Evolutionary conservation across 2,888 invertebrate genomes (phyloP).

Genomic region (Metacarcinus magister): DNA sequence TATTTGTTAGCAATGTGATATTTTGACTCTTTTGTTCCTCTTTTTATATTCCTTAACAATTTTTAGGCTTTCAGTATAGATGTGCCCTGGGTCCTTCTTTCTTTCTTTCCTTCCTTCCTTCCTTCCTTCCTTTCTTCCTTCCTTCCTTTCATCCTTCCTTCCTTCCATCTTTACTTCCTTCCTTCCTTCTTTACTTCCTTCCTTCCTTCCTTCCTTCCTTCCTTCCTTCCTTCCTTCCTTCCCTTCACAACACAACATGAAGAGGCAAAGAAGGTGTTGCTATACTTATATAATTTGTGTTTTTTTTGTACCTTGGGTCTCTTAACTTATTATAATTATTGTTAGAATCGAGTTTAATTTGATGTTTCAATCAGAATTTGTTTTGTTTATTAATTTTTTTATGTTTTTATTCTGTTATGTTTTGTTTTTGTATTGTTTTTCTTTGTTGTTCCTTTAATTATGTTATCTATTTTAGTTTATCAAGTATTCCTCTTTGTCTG

Average conservation of each 20-base stretch:
- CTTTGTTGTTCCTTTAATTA: too few species aligned
- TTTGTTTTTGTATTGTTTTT: not conserved
- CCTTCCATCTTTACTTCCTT: not conserved
- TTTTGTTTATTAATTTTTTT: not conserved
- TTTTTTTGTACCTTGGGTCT: too few species aligned
- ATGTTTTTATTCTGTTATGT: not conserved
- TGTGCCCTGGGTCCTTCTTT: not conserved
- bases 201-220: not conserved
- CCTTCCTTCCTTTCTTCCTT: not conserved
- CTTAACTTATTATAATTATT: too few species aligned
- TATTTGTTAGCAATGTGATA: too few species aligned
- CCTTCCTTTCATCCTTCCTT: not conserved
- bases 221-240: not conserved
- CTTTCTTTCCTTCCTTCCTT: not conserved
- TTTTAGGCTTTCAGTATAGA: too few species aligned
- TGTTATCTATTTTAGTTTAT: too few species aligned
- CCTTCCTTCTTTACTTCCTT: not conserved
- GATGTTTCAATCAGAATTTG: too few species aligned
- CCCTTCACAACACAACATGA: not conserved
- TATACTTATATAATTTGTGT: too few species aligned
- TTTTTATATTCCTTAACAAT: too few species aligned
- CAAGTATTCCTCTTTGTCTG: too few species aligned
- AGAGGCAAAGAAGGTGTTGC: not conserved
- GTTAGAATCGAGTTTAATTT: too few species aligned
- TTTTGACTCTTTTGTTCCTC: too few species aligned